phyloP scores from a whole-genome alignment of 2,888 invertebrate genomes.

The Operophtera brumata region DNA sequence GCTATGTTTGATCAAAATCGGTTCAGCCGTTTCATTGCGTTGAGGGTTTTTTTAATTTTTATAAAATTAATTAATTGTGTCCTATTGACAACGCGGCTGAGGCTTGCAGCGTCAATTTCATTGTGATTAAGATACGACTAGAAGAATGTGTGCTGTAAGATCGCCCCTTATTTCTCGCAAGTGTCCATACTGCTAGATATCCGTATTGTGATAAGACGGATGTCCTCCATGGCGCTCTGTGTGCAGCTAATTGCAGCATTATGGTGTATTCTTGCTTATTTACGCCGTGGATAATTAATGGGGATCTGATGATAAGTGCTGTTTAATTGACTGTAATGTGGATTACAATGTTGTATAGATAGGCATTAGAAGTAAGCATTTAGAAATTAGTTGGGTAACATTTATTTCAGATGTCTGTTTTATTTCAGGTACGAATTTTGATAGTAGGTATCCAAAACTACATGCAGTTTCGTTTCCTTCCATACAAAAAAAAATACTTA shows the following conservation, averaged over 20 bases:
- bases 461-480: too few relatives aligned
- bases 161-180: background rate
- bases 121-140: too few relatives aligned
- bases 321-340: slow-evolving; percentile 31
- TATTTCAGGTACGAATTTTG: too few relatives aligned
- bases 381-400: background rate
- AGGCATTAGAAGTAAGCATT: slow-evolving; percentile 1
- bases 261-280: slow-evolving; percentile 48
- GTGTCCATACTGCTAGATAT: slow-evolving; percentile 2
- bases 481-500: too few relatives aligned
- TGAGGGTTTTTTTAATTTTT: too few relatives aligned
- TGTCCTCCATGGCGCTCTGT: slow-evolving; percentile 37
- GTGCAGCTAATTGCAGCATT: slow-evolving; percentile 54
- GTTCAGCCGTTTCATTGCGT: too few relatives aligned
- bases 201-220: slow-evolving; percentile 21
- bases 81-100: too few relatives aligned
- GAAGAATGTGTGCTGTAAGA: too few relatives aligned
- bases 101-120: too few relatives aligned
- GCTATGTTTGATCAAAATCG: too few relatives aligned
- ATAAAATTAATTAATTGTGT: too few relatives aligned
- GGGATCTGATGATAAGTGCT: slow-evolving; percentile 31
- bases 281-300: slow-evolving; percentile 43
- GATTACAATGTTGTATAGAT: slow-evolving; percentile 25
- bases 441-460: too few relatives aligned
- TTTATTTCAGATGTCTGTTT: background rate